Conservation (phyloP, 2,797 vertebrate species). For the Oreortyx pictus region DNA sequence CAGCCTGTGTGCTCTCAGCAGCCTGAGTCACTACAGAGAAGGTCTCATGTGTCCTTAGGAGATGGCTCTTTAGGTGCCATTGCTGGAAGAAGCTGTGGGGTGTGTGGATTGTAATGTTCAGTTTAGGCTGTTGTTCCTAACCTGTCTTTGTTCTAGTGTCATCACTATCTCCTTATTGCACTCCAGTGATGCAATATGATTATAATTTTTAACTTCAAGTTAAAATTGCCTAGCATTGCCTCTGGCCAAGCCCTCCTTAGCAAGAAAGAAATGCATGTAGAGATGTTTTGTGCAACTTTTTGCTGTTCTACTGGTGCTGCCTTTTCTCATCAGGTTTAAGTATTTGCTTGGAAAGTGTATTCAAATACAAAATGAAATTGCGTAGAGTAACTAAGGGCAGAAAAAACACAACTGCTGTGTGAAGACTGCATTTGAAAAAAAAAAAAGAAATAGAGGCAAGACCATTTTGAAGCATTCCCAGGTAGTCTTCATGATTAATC, state of each 20-base stretch:
- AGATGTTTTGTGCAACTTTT: background rate
- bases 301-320: background rate
- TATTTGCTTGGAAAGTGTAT: background rate
- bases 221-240: background rate
- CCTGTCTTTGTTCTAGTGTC: background rate
- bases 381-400: background rate
- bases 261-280: background rate
- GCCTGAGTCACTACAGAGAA: background rate
- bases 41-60: rapidly evolving
- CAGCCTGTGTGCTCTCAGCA: rapidly evolving
- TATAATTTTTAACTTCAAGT: background rate
- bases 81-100: too few species aligned
- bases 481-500: conserved; percentile 47
- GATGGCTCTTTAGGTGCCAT: rapidly evolving
- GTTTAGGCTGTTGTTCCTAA: background rate
- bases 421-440: background rate
- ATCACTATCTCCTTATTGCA: background rate
- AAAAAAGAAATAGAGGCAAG: background rate
- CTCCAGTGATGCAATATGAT: background rate
- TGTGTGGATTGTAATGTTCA: too few species aligned
- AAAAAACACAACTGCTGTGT: conserved; percentile 1
- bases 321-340: background rate
- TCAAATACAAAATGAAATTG: background rate
- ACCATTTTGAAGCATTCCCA: background rate
- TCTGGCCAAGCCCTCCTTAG: background rate